Evolutionary conservation across 2,888 invertebrate species (phyloP), one percentile per base, ranked within the genome.

Genomic region (Mesorhabditis sp.): DNA sequence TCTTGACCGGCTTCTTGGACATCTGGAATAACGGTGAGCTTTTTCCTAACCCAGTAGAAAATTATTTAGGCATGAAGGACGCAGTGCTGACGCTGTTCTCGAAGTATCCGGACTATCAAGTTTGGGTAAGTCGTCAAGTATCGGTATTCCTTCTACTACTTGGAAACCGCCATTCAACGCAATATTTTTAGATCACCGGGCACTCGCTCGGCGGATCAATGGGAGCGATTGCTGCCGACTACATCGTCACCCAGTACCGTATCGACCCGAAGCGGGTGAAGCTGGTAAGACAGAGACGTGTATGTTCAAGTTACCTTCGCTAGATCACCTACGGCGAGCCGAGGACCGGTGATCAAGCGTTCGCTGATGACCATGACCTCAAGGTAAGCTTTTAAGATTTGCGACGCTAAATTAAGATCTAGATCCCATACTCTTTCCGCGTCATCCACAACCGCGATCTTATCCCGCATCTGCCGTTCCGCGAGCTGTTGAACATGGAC

Each of bases 121-220:
- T 80, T 68, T 78, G 78, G 77, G 80, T 75, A 42, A 65, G 67
- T 15, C 7, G 28, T 28, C 28, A 1, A 28, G 28, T 28, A 28
- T 1, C 28, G 2, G 28, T 28, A 2, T 2, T 28, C 28, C 1
- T n/a, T n/a, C n/a, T n/a, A n/a, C n/a, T n/a, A n/a, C n/a, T 50
- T 2, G n/a, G 7, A 50, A 2, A 1, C n/a, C 58, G 58, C 58
- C 1, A 50, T n/a, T 10, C 7, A n/a, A n/a, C n/a, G 58, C 10
- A 50, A 13, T 13, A n/a, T 50, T 50, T 1, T 50, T 50, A 50
- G 76, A 74, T 79, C 5, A 70, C 77, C 7, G 78, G 78, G 4
- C 80, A 79, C 69, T 79, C 77, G 10, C 73, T 81, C 41, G 81
- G 81, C 68, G 81, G 80, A 67, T 75, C 81, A 5, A 69, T 81